Evolutionary conservation across 2,113 vertebrate genomes (phyloP).

Genomic region (Scytalopus superciliaris): DNA sequence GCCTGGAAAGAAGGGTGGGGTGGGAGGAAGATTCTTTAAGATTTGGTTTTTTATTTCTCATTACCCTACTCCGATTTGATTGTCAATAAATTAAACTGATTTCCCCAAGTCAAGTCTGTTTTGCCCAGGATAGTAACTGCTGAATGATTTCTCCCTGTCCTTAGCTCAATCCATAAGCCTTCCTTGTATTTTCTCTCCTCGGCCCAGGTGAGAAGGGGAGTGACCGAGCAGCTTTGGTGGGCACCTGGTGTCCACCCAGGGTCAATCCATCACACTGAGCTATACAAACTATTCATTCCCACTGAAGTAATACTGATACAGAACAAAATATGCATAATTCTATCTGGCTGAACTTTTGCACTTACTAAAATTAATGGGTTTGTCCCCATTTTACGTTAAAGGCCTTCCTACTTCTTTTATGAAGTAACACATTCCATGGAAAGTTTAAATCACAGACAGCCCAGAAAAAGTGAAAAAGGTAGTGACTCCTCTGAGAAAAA

Average conservation of each 20-base stretch:
- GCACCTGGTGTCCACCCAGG: not conserved
- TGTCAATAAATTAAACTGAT: not conserved
- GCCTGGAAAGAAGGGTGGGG: not conserved
- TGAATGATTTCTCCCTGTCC: not conserved
- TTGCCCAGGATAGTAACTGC: not conserved
- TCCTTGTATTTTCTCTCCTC: not conserved
- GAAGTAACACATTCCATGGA: not conserved
- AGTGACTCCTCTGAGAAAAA: not conserved
- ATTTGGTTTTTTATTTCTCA: not conserved
- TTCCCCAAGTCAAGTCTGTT: not conserved
- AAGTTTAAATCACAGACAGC: not conserved
- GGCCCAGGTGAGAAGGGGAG: not conserved
- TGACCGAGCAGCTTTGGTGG: not conserved
- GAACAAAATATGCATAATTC: not conserved
- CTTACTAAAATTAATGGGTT: not conserved
- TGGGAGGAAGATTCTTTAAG: not conserved
- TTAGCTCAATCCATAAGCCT: not conserved
- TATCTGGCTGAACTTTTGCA: not conserved
- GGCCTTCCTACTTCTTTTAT: not conserved
- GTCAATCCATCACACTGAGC: not conserved
- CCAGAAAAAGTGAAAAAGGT: not conserved
- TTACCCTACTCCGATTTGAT: not conserved
- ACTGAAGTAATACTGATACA: not conserved
- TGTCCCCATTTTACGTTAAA: not conserved
- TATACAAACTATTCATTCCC: not conserved